Evolutionary conservation across 2,113 vertebrate genomes (phyloP), one percentile per base, ranked within the genome.

Genomic region (Leptocoma aspasia): DNA sequence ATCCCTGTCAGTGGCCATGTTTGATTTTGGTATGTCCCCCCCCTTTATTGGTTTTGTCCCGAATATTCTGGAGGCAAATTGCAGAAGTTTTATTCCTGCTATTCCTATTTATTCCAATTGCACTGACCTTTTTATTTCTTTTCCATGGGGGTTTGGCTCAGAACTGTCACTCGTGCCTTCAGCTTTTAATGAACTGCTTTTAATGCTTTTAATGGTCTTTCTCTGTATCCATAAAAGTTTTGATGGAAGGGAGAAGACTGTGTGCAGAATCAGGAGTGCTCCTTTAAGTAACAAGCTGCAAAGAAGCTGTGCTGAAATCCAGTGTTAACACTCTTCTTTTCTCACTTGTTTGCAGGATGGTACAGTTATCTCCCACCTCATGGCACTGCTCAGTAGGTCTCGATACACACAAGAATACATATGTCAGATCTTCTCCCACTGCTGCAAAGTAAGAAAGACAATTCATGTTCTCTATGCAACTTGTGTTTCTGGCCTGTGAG

Each of bases 371-470:
- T 99, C 99, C 22, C 99, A 99, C 97, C 98, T 99, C 91, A 99
- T 99, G 99, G 98, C 98, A 14, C 98, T 99, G 92, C 98, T 99
- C 89, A 99, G 99, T 97, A 98, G 98, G 97, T 99, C 99, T 80
- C 98, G 98, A 95, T 98, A 98, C 85, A 99, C 99, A 33, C 99
- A 99, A 96, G 99, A 99, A 95, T 99, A 99, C 97, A 99, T 99
- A 97, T 99, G 99, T 83, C 99, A 99, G 98, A 99, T 99, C 98
- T 99, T 99, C 98, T 99, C 99, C 80, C 99, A 99, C 97, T 99
- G 99, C 98, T 99, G 99, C 98, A 99, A 99, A 99, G 99, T 99
- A 98, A 98, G 98, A 42, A 96, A 82, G 72, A 93, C 53, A 91
- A 57, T 92, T 47, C 44, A 2, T 82, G 30, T 95, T 95, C 73